Evolutionary conservation across 2,797 vertebrate genomes (phyloP).

Genomic region (Gastrophryne carolinensis): DNA sequence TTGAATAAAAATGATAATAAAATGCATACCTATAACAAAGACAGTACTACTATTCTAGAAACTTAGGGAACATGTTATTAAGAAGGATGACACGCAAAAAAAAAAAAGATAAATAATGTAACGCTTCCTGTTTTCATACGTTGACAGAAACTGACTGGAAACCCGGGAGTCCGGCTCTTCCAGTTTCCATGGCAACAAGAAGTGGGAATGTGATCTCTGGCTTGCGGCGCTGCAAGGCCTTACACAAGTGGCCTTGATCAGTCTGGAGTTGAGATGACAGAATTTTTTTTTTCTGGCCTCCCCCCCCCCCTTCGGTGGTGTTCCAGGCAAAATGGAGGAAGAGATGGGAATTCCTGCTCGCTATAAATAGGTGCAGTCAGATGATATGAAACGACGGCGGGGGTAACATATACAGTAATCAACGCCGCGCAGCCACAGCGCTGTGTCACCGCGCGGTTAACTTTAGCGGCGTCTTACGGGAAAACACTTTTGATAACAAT

Average conservation of each 20-base stretch:
- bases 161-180: not conserved
- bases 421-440: not conserved
- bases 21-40: too few relatives aligned
- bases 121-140: not conserved
- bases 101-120: not conserved
- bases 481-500: too few relatives aligned
- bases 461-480: too few relatives aligned
- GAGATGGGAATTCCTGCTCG: conserved; percentile 8
- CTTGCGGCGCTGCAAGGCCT: not conserved
- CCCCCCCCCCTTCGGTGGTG: conserved; percentile 5
- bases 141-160: not conserved
- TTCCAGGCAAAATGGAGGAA: conserved; percentile 27
- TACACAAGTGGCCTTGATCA: conserved; percentile 1
- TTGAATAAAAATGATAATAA: too few relatives aligned
- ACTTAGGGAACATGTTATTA: not conserved
- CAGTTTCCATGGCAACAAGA: conserved; percentile 15
- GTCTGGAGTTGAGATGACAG: conserved; percentile 14
- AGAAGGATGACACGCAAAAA: too few relatives aligned
- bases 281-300: not conserved
- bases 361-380: not conserved
- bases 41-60: not conserved
- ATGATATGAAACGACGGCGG: not conserved
- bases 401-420: not conserved
- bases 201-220: conserved; percentile 2
- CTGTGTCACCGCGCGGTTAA: too few relatives aligned